phyloP scores from a whole-genome alignment of 2,797 vertebrate species.

The Streptopelia turtur region DNA sequence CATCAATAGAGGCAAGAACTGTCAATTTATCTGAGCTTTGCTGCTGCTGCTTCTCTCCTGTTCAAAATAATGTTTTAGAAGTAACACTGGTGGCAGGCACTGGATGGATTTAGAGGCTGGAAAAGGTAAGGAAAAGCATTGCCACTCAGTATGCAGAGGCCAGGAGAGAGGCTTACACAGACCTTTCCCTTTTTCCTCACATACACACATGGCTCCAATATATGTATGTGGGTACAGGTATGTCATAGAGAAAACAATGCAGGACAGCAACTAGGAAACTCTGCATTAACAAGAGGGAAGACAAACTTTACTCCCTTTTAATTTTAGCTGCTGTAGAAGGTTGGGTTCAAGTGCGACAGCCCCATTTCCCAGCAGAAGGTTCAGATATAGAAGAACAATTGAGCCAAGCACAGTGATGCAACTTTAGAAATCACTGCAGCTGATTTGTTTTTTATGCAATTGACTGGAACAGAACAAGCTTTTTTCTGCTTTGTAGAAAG shows the following conservation, averaged over 20 bases:
- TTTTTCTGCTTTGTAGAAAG: neutral
- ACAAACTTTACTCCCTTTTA: neutral
- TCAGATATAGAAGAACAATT: neutral
- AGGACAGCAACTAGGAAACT: neutral
- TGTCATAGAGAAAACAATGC: neutral
- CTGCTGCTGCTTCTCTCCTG: neutral
- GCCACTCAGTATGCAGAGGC: neutral
- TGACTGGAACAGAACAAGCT: neutral
- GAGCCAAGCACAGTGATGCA: neutral
- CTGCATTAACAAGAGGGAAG: neutral
- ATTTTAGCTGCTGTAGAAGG: neutral
- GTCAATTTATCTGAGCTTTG: constrained; percentile 23
- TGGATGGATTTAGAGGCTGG: neutral
- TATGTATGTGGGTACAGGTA: rapidly evolving
- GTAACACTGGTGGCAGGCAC: constrained; percentile 20
- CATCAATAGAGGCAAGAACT: constrained; percentile 13
- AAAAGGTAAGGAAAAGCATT: neutral
- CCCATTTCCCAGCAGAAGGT: neutral
- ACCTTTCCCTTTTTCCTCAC: neutral
- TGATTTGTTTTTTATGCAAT: neutral
- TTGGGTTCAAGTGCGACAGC: neutral
- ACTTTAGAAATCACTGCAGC: neutral
- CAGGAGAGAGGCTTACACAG: neutral
- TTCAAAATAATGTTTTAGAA: neutral
- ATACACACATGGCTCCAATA: neutral